phyloP scores from a whole-genome alignment of 2,113 vertebrate genomes.

The Puffinus mauretanicus region DNA sequence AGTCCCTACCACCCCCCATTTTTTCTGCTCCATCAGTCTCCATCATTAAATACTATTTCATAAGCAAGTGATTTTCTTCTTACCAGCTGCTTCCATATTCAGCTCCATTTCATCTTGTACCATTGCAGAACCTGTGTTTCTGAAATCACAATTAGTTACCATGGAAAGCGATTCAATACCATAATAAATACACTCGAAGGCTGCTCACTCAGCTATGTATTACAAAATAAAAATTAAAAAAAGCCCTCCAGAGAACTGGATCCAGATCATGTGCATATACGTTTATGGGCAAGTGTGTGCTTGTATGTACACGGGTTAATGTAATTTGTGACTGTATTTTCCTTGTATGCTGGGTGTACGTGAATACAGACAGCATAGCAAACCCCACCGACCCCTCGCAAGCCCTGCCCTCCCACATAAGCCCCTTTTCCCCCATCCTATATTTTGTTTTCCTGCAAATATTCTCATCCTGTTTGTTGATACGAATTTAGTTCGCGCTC shows the following conservation, averaged over 20 bases:
- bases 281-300: background rate
- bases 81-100: slow-evolving; percentile 37
- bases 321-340: background rate
- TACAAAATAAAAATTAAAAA: background rate
- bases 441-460: background rate
- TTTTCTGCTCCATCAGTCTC: background rate
- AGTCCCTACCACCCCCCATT: background rate
- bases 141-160: slow-evolving; percentile 54
- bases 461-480: background rate
- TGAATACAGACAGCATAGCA: background rate
- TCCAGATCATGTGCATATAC: background rate
- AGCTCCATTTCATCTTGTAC: slow-evolving; percentile 30
- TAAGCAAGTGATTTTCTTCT: slow-evolving; percentile 38
- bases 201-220: background rate
- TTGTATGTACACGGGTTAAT: too few species aligned
- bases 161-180: slow-evolving; percentile 39
- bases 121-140: slow-evolving; percentile 6
- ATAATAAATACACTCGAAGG: background rate
- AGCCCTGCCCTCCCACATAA: background rate
- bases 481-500: background rate
- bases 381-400: background rate
- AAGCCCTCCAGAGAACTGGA: background rate
- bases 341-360: background rate
- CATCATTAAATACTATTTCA: slow-evolving; percentile 27
- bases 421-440: background rate